Evolutionary conservation across 92 coral and sea anemone genomes (phyloP), one percentile per base, ranked within the genome.

Genomic region (Galaxea fascicularis): DNA sequence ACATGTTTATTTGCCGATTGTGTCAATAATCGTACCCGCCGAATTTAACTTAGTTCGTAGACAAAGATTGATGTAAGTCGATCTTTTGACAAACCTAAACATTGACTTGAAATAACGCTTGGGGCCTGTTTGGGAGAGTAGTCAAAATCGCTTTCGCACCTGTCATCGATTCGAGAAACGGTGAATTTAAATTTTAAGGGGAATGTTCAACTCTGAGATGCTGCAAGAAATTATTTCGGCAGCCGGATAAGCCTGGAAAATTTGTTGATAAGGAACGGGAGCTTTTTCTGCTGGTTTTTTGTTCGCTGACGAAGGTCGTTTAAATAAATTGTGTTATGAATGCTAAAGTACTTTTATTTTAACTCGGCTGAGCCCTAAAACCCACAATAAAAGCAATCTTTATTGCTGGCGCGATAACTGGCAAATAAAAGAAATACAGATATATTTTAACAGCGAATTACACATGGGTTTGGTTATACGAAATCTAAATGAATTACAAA

Each of bases 51-150:
- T 51, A 17, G 67, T 59, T 30, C 29, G 17, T 26, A 39, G 77
- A 80, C 52, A 54, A 53, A 56, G 76, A 71, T 53, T 35, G 57
- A 17, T 56, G 78, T 31, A 82, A 82, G 70, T 26, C 59, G 86
- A 82, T 82, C 86, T 51, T 56, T 82, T 71, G 74, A 79, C 62
- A 65, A 79, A 79, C 66, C 72, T 82, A 82, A 78, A 70, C 86
- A 54, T 82, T 14, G 57, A 69, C 22, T 67, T 66, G 84, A 66
- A 79, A 49, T 47, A 51, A 17, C 44, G 84, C 84, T 65, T 21
- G 46, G n/a, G 70, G 78, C 86, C 41, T 15, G 46, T 79, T 18
- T 65, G 57, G 18, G 74, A 21, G 76, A 39, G 54, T 79, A 47
- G 63, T 79, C 27, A n/a, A 52, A 54, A 24, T 35, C 56, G 24